These are phyloP conservation scores for Beroe forskalii DNA, from an alignment of 37 sponge, comb jelly and placozoan species.

Conservation along the genomic window DNA sequence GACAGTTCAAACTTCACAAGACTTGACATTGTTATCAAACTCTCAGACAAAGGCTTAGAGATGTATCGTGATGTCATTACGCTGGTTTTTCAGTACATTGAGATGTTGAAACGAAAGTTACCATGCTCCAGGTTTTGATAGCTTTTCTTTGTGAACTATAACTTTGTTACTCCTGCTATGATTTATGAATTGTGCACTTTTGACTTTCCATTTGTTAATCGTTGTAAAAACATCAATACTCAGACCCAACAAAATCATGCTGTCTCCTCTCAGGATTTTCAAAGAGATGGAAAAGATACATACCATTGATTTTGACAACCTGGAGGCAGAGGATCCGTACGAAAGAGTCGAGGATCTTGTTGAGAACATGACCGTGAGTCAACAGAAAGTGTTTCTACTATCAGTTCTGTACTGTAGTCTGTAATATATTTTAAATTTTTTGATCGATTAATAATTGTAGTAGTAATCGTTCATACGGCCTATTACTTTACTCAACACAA, in stretches of 20 bases:
- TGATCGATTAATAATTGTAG: no score
- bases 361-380: constrained; percentile 37
- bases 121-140: neutral
- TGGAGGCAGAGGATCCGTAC: constrained; percentile 37
- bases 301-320: constrained; percentile 17
- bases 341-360: constrained; percentile 21
- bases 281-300: constrained; percentile 21
- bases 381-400: neutral
- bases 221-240: no score
- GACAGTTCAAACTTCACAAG: constrained; percentile 33
- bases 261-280: neutral
- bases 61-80: neutral
- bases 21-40: neutral
- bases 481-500: no score
- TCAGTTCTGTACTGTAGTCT: no score
- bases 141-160: constrained; percentile 15
- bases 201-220: no score
- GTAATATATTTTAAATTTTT: no score
- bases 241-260: neutral
- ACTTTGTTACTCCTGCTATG: no score
- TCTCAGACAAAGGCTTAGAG: constrained; percentile 17
- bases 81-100: constrained; percentile 51
- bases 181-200: no score
- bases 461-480: no score
- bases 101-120: constrained; percentile 11